Evolutionary conservation across 2,113 vertebrate genomes (phyloP).

Genomic region (Triplophysa dalaica): DNA sequence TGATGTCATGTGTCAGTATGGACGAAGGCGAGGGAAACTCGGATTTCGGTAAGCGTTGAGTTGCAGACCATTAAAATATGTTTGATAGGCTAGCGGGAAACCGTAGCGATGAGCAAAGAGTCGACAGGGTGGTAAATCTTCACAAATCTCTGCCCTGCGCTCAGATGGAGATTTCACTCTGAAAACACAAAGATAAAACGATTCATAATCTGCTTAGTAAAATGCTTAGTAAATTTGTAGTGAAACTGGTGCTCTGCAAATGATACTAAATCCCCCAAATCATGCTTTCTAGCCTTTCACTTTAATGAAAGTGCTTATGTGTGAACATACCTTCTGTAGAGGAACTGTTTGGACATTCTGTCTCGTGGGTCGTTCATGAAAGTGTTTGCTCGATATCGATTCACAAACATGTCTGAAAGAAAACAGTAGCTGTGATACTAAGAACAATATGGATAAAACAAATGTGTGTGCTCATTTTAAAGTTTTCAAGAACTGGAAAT

Average conservation of each 20-base stretch:
- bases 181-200: not conserved
- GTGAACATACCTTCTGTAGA: conserved; percentile 2
- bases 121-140: conserved; percentile 83
- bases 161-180: conserved; percentile 76
- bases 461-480: not conserved
- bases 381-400: conserved; percentile 65
- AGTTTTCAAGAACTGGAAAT: not conserved
- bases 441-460: conserved; percentile 3
- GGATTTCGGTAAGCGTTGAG: not conserved
- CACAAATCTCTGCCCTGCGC: conserved; percentile 82
- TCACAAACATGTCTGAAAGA: conserved; percentile 68
- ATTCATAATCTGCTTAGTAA: no score
- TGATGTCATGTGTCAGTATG: conserved; percentile 10
- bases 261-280: no score
- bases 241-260: no score
- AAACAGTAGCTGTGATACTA: conserved; percentile 10
- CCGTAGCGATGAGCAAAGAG: conserved; percentile 73
- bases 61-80: conserved; percentile 71
- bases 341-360: conserved; percentile 9
- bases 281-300: no score
- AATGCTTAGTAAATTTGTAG: no score
- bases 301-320: not conserved
- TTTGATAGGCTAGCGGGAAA: conserved; percentile 78
- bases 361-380: conserved; percentile 59
- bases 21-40: not conserved